Percentiles rank a stretch among this genome's conserved stretches.
These are phyloP conservation scores for Zaprionus taronus DNA, from an alignment of 1,140 invertebrate genomes.

Conservation along the genomic window DNA sequence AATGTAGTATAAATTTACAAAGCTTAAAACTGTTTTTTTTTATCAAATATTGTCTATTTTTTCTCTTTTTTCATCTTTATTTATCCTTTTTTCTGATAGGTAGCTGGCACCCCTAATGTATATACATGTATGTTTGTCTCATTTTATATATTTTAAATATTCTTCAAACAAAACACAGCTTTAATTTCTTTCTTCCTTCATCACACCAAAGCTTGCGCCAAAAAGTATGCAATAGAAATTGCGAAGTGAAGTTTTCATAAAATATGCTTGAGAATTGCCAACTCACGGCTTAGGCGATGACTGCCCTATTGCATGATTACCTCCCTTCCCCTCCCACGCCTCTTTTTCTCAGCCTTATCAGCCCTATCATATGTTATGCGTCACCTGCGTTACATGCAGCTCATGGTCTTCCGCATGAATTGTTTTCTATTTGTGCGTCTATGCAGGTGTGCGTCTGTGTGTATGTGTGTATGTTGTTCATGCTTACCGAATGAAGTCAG, in stretches of 20 bases:
- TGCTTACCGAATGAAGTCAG: conserved; percentile 82
- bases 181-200: neutral
- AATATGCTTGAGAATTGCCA: conserved; percentile 10
- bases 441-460: neutral
- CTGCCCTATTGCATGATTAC: conserved; percentile 13
- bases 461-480: conserved; percentile 12
- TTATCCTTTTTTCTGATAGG: too few species aligned
- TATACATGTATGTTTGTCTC: too few species aligned
- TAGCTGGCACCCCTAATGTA: too few species aligned
- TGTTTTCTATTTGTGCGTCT: conserved; percentile 33
- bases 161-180: neutral
- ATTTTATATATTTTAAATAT: neutral
- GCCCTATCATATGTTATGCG: conserved; percentile 7
- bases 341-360: neutral
- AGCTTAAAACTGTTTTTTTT: too few species aligned
- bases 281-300: conserved; percentile 16
- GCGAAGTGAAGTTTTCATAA: neutral
- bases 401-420: conserved; percentile 57
- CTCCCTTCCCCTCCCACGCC: neutral
- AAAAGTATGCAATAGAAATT: conserved; percentile 11
- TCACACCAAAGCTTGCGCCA: neutral
- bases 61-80: too few species aligned
- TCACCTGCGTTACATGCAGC: conserved; percentile 42
- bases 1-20: too few species aligned
- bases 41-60: too few species aligned